phyloP scores from a whole-genome alignment of 1,140 invertebrate species.

The Triops longicaudatus region DNA sequence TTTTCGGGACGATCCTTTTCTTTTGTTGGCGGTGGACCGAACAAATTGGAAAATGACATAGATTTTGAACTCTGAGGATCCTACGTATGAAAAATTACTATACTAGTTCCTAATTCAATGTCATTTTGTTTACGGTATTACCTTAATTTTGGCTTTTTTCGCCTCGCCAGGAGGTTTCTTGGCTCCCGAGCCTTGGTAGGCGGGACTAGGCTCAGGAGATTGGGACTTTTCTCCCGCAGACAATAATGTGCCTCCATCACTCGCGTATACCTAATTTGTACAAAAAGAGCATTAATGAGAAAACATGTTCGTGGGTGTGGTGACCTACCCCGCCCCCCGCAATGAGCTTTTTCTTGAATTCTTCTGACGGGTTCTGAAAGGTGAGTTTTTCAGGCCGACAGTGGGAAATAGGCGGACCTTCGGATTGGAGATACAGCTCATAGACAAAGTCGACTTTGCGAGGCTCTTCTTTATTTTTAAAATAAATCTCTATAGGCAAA shows the following conservation, averaged over 20 bases:
- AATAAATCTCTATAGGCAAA: slow-evolving; percentile 80
- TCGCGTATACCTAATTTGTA: slow-evolving; percentile 17
- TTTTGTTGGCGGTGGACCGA: slow-evolving; percentile 58
- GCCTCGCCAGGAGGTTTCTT: slow-evolving; percentile 44
- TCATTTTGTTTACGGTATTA: too few relatives aligned
- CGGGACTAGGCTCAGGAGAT: neutral
- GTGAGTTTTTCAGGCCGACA: slow-evolving; percentile 62
- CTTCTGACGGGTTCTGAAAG: slow-evolving; percentile 75
- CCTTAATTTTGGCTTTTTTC: slow-evolving; percentile 58
- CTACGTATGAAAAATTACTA: too few relatives aligned
- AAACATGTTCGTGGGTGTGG: neutral
- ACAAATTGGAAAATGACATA: slow-evolving; percentile 60
- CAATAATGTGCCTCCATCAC: slow-evolving; percentile 20
- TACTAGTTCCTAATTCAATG: too few relatives aligned
- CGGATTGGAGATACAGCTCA: slow-evolving; percentile 69
- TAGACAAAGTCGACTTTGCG: slow-evolving; percentile 79
- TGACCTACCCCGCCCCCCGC: slow-evolving; percentile 69
- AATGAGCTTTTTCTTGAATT: slow-evolving; percentile 76
- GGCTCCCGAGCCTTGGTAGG: slow-evolving; percentile 29
- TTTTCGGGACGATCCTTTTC: slow-evolving; percentile 37
- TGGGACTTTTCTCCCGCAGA: slow-evolving; percentile 18
- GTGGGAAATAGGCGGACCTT: slow-evolving; percentile 57
- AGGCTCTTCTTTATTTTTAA: slow-evolving; percentile 83
- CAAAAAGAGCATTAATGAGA: slow-evolving; percentile 9
- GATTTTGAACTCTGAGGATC: slow-evolving; percentile 40